Conservation (phyloP, 2,797 vertebrate genomes). For the Carcharodon carcharias region DNA sequence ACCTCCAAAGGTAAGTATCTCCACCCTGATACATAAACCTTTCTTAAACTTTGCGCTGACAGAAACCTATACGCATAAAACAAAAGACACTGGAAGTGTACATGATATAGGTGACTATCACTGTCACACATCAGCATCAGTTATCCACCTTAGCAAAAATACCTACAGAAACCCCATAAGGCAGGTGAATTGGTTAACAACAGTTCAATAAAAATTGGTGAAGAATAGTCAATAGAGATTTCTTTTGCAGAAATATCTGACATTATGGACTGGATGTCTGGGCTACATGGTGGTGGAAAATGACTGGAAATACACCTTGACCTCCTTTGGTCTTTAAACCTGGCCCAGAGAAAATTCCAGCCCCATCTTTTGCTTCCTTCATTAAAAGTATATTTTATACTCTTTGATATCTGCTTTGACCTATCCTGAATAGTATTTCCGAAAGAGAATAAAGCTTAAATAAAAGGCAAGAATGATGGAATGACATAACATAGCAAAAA, state of each 20-base stretch:
- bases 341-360: not conserved
- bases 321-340: not conserved
- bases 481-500: not conserved
- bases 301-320: not conserved
- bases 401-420: not conserved
- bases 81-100: not conserved
- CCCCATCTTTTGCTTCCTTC: not conserved
- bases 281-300: not conserved
- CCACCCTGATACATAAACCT: not conserved
- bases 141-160: not conserved
- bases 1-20: not conserved
- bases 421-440: not conserved
- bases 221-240: not conserved
- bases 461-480: not conserved
- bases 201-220: not conserved
- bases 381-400: not conserved
- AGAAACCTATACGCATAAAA: not conserved
- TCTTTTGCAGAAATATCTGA: not conserved
- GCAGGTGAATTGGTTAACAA: not conserved
- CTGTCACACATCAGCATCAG: not conserved
- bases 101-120: not conserved
- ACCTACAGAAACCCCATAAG: not conserved
- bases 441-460: not conserved
- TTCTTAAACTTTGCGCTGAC: not conserved
- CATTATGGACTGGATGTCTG: not conserved